These are phyloP conservation scores for Stomorhina lunata DNA, from an alignment of 2,888 invertebrate species.

Conservation along the genomic window DNA sequence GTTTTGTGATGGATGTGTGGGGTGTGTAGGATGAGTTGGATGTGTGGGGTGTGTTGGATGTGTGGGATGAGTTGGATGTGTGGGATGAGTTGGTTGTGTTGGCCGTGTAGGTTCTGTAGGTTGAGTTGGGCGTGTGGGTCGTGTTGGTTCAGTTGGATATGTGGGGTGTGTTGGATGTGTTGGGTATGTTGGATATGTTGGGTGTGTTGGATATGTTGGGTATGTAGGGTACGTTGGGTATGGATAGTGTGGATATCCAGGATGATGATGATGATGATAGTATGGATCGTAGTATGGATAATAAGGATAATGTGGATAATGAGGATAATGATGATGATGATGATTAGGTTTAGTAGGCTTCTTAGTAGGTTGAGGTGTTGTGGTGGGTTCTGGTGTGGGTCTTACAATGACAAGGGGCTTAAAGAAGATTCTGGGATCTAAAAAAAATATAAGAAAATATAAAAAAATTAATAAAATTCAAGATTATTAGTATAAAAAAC, in stretches of 20 bases:
- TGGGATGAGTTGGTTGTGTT: neutral
- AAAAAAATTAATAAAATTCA: too few relatives aligned
- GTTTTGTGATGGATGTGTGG: neutral
- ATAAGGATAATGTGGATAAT: neutral
- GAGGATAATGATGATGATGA: neutral
- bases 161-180: neutral
- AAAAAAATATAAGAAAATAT: neutral
- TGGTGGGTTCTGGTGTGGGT: neutral
- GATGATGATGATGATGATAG: neutral
- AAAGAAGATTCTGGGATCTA: neutral
- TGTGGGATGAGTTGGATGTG: neutral
- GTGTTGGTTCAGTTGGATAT: neutral
- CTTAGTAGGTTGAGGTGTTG: neutral
- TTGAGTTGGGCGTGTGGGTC: neutral
- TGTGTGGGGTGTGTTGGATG: neutral
- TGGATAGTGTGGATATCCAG: neutral
- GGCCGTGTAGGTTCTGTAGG: neutral
- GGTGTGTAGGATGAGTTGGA: neutral
- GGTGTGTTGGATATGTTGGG: neutral
- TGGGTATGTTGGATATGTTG: neutral
- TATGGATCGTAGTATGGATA: neutral
- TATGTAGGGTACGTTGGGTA: too few relatives aligned
- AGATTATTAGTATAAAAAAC: too few relatives aligned
- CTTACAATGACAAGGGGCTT: slow-evolving; percentile 5
- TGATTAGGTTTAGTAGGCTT: neutral